These are phyloP conservation scores for Baryphthengus martii DNA, from an alignment of 2,113 vertebrate species.

Conservation along the genomic window DNA sequence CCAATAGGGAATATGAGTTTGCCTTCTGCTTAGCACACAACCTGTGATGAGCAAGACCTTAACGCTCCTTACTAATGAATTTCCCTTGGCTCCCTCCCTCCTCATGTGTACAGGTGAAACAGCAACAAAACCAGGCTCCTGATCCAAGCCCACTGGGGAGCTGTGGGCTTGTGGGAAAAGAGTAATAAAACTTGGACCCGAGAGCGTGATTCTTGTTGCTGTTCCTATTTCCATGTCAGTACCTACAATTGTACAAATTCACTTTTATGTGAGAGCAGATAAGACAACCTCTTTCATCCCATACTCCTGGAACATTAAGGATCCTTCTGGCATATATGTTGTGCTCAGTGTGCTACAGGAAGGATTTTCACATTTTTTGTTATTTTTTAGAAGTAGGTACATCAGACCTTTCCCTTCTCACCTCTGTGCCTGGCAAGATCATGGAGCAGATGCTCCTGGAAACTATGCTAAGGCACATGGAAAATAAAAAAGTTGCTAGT, in stretches of 20 bases:
- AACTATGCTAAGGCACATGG: not conserved
- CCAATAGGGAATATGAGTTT: not conserved
- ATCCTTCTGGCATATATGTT: not conserved
- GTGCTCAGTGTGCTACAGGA: not conserved
- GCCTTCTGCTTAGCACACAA: not conserved
- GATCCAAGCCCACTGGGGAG: not conserved
- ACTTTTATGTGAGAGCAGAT: not conserved
- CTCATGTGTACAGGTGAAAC: not conserved
- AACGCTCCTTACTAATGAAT: accelerated
- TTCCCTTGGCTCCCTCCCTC: not conserved
- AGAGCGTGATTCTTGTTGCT: not conserved
- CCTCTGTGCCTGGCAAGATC: not conserved
- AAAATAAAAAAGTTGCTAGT: not conserved
- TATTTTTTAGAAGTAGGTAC: not conserved
- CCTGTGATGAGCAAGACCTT: not conserved
- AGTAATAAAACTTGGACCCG: not conserved
- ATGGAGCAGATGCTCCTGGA: not conserved
- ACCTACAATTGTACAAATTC: not conserved
- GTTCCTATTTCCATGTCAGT: not conserved
- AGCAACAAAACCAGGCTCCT: not conserved
- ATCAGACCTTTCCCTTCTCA: not conserved
- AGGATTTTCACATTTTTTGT: not conserved
- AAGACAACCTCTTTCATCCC: not conserved
- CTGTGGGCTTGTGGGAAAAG: not conserved
- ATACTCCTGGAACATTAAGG: not conserved